Percentiles rank a stretch among this genome's conserved stretches.
Conservation (phyloP, 2,797 vertebrate genomes). For the Ptychadena robeensis region DNA sequence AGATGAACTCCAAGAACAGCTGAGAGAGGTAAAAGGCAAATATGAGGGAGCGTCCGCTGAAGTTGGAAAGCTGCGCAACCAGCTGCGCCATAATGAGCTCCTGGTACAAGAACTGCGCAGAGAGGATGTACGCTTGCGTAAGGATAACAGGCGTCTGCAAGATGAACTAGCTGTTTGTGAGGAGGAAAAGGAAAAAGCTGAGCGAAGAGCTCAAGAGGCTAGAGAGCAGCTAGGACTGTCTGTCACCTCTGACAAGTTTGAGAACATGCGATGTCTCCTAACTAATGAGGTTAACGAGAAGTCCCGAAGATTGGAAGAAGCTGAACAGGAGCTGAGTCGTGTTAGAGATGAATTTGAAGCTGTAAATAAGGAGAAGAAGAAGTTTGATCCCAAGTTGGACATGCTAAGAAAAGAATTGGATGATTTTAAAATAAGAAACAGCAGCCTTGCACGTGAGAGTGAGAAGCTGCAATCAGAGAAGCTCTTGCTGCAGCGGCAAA, state of each 20-base stretch:
- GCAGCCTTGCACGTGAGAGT: constrained; percentile 17
- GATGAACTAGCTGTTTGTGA: constrained; percentile 76
- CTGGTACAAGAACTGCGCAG: constrained; percentile 87
- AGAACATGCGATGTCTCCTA: constrained; percentile 88
- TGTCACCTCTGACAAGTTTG: constrained; percentile 84
- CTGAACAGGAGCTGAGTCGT: constrained; percentile 81
- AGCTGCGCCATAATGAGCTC: constrained; percentile 89
- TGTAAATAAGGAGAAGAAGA: constrained; percentile 38
- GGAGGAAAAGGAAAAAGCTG: constrained; percentile 77
- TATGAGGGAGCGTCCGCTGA: constrained; percentile 93
- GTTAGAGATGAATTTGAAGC: constrained; percentile 70
- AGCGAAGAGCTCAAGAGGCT: constrained; percentile 69
- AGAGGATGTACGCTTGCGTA: constrained; percentile 82
- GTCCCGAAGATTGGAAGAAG: constrained; percentile 79
- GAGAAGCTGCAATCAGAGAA: constrained; percentile 55
- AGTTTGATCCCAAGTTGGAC: constrained; percentile 33
- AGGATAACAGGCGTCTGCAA: constrained; percentile 82
- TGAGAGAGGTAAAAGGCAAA: constrained; percentile 87
- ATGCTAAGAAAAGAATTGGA: constrained; percentile 23
- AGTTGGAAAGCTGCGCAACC: constrained; percentile 89
- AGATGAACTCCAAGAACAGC: constrained; percentile 87
- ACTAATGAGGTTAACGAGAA: constrained; percentile 86
- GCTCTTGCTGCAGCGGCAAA: constrained; percentile 46
- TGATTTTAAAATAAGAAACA: constrained; percentile 28
- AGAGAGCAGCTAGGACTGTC: constrained; percentile 75